These are phyloP conservation scores for Embidobia sp. DNA, from an alignment of 2,888 invertebrate genomes.

Conservation along the genomic window DNA sequence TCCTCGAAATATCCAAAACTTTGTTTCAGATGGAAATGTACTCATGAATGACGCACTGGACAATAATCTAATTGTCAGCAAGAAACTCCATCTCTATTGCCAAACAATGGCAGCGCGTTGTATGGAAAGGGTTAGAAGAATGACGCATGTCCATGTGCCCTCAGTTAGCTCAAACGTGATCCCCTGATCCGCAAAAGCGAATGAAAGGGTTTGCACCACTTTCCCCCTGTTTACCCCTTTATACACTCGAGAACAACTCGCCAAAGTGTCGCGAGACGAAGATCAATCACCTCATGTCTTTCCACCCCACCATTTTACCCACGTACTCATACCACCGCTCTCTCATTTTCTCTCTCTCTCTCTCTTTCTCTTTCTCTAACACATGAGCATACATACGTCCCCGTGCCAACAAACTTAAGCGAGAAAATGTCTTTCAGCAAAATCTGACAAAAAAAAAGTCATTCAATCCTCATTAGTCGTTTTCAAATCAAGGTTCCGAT, in stretches of 20 bases:
- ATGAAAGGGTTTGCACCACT: slow-evolving; percentile 76
- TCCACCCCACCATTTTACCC: slow-evolving; percentile 64
- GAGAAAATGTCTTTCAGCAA: slow-evolving; percentile 21
- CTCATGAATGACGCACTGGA: too few relatives aligned
- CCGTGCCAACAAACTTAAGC: background rate
- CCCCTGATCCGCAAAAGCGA: slow-evolving; percentile 76
- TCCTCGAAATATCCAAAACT: too few relatives aligned
- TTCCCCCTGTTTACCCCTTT: slow-evolving; percentile 72
- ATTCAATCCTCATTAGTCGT: slow-evolving; percentile 43
- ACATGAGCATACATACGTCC: background rate
- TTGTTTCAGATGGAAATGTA: too few relatives aligned
- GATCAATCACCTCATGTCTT: slow-evolving; percentile 77
- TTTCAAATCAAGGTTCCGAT: slow-evolving; percentile 40
- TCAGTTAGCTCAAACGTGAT: slow-evolving; percentile 72
- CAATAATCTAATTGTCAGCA: slow-evolving; percentile 53
- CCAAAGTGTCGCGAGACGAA: slow-evolving; percentile 76
- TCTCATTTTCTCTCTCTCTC: too few relatives aligned
- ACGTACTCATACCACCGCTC: too few relatives aligned
- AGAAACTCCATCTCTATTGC: slow-evolving; percentile 55
- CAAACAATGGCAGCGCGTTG: slow-evolving; percentile 44
- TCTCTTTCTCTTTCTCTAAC: too few relatives aligned
- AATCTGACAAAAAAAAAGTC: background rate
- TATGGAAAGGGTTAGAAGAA: slow-evolving; percentile 61
- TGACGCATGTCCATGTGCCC: slow-evolving; percentile 70
- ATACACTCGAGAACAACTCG: slow-evolving; percentile 73